Conservation (phyloP, 2,888 invertebrate genomes). For the Melanophora roralis region DNA sequence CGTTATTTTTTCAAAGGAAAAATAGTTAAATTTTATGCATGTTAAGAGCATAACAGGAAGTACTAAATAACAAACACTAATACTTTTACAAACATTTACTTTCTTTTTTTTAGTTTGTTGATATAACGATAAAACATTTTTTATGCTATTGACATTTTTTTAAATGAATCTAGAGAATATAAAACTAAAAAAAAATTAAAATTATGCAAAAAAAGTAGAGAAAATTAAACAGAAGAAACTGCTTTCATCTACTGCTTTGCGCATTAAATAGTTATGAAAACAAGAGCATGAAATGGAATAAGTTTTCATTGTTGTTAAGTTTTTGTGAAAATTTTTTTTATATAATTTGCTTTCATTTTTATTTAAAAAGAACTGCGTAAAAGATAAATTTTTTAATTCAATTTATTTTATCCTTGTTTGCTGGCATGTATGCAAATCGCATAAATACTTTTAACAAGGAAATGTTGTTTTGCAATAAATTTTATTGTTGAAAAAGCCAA, state of each 20-base stretch:
- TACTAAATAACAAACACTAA: not conserved
- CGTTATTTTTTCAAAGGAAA: conserved; percentile 13
- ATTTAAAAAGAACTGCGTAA: no score
- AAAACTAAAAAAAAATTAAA: not conserved
- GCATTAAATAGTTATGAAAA: not conserved
- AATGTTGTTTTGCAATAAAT: no score
- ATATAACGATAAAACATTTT: conserved; percentile 7
- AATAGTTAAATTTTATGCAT: conserved; percentile 16
- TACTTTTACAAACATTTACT: not conserved
- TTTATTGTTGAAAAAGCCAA: no score
- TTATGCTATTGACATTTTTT: conserved; percentile 39
- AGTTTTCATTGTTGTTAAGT: not conserved
- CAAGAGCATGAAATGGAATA: not conserved
- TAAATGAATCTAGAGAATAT: conserved; percentile 10
- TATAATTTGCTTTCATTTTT: no score
- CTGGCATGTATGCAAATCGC: no score
- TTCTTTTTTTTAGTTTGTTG: no score
- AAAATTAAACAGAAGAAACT: not conserved
- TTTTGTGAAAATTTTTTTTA: not conserved
- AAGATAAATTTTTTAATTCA: not conserved
- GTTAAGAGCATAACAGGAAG: conserved; percentile 36
- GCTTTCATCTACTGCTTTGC: not conserved
- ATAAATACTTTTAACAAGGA: no score
- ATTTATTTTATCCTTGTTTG: not conserved
- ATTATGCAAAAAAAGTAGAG: not conserved